A percentile compares a stretch with the other conserved stretches of the same genome.
Evolutionary conservation across 2,888 invertebrate species (phyloP).

Genomic region (Drosophila borealis): DNA sequence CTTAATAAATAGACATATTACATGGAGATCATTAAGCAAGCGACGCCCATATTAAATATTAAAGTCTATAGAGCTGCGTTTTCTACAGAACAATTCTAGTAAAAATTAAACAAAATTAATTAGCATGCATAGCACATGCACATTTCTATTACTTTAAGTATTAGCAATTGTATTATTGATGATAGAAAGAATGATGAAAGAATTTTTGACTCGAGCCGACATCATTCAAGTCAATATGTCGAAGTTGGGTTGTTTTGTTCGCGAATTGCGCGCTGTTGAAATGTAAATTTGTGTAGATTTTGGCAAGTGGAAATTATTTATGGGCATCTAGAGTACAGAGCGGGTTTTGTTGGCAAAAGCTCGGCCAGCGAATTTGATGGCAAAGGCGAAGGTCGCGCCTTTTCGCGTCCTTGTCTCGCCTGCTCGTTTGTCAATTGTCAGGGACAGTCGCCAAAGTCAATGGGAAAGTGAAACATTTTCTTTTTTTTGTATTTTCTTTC

Average conservation of each 20-base stretch:
- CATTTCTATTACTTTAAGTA: too few species aligned
- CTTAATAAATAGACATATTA: too few species aligned
- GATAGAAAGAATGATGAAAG: background rate
- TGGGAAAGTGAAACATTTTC: constrained; percentile 63
- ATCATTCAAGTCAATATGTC: constrained; percentile 22
- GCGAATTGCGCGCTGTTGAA: constrained; percentile 25
- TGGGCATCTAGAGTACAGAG: constrained; percentile 40
- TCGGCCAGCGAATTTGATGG: constrained; percentile 57
- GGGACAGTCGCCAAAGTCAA: constrained; percentile 60
- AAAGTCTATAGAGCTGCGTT: too few species aligned
- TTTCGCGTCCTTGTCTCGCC: constrained; percentile 33
- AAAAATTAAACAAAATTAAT: too few species aligned
- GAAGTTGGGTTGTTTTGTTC: background rate
- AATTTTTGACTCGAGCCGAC: constrained; percentile 9
- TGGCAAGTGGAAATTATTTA: constrained; percentile 51
- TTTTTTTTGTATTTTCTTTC: constrained; percentile 18
- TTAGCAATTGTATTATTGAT: too few species aligned
- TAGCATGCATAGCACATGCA: too few species aligned
- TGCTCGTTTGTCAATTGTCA: constrained; percentile 53
- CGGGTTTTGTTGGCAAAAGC: constrained; percentile 44
- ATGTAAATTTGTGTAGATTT: constrained; percentile 49
- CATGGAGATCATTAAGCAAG: too few species aligned
- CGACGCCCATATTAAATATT: too few species aligned
- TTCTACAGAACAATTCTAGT: too few species aligned
- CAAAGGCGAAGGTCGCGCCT: constrained; percentile 67